Evolutionary conservation across 2,888 invertebrate genomes (phyloP), one percentile per base, ranked within the genome.

Genomic region (Poecilus cupreus): DNA sequence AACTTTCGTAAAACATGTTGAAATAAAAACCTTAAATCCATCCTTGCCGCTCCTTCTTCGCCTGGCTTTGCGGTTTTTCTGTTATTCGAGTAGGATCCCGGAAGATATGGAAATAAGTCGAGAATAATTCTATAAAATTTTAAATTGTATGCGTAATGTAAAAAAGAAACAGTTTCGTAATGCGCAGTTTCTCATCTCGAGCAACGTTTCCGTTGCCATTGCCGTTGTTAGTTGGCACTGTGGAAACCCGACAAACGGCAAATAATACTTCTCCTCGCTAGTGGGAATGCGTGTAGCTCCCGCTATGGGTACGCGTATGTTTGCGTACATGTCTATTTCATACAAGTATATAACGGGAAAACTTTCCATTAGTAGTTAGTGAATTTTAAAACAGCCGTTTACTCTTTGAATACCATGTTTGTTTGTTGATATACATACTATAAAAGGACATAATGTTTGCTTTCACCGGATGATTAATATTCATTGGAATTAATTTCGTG

Each of bases 91-190:
- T 8, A 16, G 24, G 26, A 39, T 57, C 26, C 54, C 60, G 57
- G 77, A 76, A 77, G 77, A 77, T 64, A 64, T 64, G 77, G 77
- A 60, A 77, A 77, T 77, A 77, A 77, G 77, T 43, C 57, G 64
- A 60, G 77, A 64, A 77, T 77, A 77, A 77, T 77, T 39, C 64
- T 64, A 60, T 60, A 60, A 77, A 60, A 60, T 64, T 77, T 60
- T 77, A 77, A 77, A 77, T 60, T 77, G 64, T 77, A 77, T 77
- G 77, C 64, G 64, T 77, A 64, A 54, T 26, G 74, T 18, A 75
- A 54, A 54, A 76, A 49, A 51, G 74, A 72, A 74, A 74, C 74
- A 22, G 74, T 74, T 75, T 32, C 18, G 75, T 75, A 75, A 75
- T 75, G 32, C 16, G 26, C 26, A 75, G 74, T 20, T 75, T 51